These are phyloP conservation scores for Galbula dea DNA, from an alignment of 2,113 vertebrate species.

Conservation along the genomic window DNA sequence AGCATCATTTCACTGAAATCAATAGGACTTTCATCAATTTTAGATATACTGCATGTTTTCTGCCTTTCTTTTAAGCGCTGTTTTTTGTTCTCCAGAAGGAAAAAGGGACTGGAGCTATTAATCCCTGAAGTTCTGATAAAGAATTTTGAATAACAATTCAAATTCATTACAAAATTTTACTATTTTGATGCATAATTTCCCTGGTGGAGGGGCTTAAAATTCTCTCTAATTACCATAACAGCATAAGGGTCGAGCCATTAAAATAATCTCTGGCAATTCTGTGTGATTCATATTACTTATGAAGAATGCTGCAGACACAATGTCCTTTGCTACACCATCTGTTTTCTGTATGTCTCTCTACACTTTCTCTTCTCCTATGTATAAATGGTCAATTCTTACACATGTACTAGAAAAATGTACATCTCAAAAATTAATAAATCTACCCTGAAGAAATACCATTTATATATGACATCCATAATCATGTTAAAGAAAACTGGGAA, in stretches of 20 bases:
- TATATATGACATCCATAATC: slow-evolving; percentile 61
- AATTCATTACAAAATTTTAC: slow-evolving; percentile 46
- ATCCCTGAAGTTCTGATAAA: slow-evolving; percentile 31
- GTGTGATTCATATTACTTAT: slow-evolving; percentile 56
- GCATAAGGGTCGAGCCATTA: slow-evolving; percentile 62
- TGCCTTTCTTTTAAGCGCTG: background rate
- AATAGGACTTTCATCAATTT: background rate
- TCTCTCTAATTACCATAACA: slow-evolving; percentile 66
- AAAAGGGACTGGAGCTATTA: background rate
- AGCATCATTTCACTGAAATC: background rate
- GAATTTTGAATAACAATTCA: slow-evolving; percentile 32
- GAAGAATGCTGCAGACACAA: slow-evolving; percentile 14
- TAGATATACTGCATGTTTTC: background rate
- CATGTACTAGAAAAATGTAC: slow-evolving; percentile 25
- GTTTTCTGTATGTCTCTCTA: slow-evolving; percentile 18
- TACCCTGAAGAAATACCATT: slow-evolving; percentile 52
- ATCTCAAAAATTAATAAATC: slow-evolving; percentile 70
- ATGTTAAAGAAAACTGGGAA: slow-evolving; percentile 61
- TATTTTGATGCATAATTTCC: slow-evolving; percentile 61
- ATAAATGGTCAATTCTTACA: slow-evolving; percentile 60
- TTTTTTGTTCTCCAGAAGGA: background rate
- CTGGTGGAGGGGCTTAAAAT: slow-evolving; percentile 49
- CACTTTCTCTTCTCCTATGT: background rate
- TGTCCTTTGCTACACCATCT: background rate
- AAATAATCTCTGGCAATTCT: slow-evolving; percentile 73